Evolutionary conservation across 2,113 vertebrate species (phyloP).

Genomic region (Pollimyrus isidori): DNA sequence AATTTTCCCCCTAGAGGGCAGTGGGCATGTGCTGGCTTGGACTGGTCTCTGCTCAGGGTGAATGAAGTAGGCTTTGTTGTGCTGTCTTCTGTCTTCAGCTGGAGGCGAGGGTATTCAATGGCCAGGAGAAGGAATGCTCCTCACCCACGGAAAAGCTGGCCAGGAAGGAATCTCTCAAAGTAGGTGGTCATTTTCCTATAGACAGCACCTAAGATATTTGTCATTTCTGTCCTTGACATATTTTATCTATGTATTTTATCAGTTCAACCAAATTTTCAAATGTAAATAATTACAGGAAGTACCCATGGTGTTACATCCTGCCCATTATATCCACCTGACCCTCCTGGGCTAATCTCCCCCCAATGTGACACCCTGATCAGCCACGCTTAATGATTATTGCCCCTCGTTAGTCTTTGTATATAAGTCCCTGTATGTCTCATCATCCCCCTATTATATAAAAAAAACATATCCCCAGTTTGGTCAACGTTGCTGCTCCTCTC

Average conservation of each 20-base stretch:
- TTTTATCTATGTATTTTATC: background rate
- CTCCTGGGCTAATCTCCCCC: background rate
- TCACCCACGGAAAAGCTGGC: constrained; percentile 61
- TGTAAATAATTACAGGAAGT: background rate
- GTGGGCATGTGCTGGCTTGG: background rate
- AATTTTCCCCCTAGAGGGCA: background rate
- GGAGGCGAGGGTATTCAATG: constrained; percentile 60
- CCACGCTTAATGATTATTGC: background rate
- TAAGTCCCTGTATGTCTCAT: background rate
- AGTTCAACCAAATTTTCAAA: background rate
- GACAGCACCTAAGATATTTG: background rate
- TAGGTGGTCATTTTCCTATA: constrained; percentile 26
- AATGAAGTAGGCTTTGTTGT: constrained; percentile 16
- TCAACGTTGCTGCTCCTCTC: background rate
- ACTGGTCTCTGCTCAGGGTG: background rate
- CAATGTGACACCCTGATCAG: background rate
- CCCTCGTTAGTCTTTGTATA: too few relatives aligned
- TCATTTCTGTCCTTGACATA: background rate
- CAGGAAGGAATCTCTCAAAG: constrained; percentile 72
- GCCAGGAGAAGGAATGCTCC: constrained; percentile 62
- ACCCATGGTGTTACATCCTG: background rate
- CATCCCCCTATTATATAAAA: background rate
- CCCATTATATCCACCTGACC: background rate
- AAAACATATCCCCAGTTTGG: background rate
- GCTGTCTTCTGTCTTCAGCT: constrained; percentile 28